Evolutionary conservation across 2,797 vertebrate species (phyloP).

Genomic region (Silurus aristotelis): DNA sequence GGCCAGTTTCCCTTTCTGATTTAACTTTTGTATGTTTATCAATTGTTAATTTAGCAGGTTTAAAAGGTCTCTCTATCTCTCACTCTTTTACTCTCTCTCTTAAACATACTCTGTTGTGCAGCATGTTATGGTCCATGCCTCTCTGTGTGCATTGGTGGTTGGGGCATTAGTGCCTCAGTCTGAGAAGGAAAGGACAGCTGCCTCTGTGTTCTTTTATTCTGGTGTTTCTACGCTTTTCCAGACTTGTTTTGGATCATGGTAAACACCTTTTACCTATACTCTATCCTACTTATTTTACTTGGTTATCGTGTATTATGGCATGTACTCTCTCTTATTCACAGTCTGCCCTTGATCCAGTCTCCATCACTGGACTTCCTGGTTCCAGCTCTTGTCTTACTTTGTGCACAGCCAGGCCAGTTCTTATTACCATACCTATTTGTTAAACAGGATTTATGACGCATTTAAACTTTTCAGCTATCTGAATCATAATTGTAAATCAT

Average conservation of each 20-base stretch:
- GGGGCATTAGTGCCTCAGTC: slow-evolving; percentile 69
- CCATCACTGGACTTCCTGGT: slow-evolving; percentile 81
- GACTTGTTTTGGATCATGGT: slow-evolving; percentile 79
- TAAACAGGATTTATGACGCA: neutral
- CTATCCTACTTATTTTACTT: neutral
- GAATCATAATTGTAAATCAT: neutral
- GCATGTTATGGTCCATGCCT: slow-evolving; percentile 79
- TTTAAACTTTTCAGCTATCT: neutral
- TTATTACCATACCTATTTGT: neutral
- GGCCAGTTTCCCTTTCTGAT: neutral
- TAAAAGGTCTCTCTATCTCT: neutral
- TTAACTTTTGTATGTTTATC: neutral
- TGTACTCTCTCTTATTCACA: slow-evolving; percentile 52
- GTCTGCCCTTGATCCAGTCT: slow-evolving; percentile 80
- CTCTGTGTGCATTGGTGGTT: slow-evolving; percentile 75
- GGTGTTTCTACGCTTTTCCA: slow-evolving; percentile 78
- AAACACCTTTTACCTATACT: neutral
- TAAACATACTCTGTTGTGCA: slow-evolving; percentile 47
- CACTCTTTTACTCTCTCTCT: neutral
- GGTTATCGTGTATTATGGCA: neutral
- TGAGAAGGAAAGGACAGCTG: slow-evolving; percentile 69
- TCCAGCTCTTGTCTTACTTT: slow-evolving; percentile 75
- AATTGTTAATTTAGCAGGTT: neutral
- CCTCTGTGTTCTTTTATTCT: slow-evolving; percentile 77
- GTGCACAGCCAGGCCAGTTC: slow-evolving; percentile 41